These are phyloP conservation scores for Solenopsis invicta DNA, from an alignment of 1,140 invertebrate genomes.

Conservation along the genomic window DNA sequence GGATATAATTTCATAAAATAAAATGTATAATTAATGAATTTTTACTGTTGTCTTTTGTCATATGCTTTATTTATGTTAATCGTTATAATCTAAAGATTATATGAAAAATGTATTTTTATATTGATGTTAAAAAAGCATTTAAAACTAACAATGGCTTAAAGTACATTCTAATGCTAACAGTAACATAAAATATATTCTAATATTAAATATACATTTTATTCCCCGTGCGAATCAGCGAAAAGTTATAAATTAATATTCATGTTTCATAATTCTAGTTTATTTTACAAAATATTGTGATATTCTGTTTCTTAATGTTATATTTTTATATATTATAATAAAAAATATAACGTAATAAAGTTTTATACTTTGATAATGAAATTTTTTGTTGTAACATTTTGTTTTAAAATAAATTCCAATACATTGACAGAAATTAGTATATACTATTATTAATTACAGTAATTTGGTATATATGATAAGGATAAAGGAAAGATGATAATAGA, in stretches of 20 bases:
- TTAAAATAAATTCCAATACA: not conserved
- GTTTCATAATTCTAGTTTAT: not conserved
- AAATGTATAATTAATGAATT: not conserved
- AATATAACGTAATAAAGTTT: slow-evolving; percentile 48
- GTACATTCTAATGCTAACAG: not conserved
- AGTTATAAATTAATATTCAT: not conserved
- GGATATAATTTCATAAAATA: not conserved
- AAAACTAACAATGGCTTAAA: too few relatives aligned
- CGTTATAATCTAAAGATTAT: not conserved
- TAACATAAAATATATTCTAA: not conserved
- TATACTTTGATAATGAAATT: slow-evolving; percentile 51
- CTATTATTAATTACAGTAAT: not conserved
- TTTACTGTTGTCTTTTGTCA: not conserved
- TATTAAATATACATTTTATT: not conserved
- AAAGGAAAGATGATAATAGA: too few relatives aligned
- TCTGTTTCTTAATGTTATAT: slow-evolving; percentile 55
- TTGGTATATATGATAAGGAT: not conserved
- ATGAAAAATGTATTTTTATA: not conserved
- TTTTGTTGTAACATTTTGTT: slow-evolving; percentile 15
- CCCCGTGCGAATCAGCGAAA: not conserved
- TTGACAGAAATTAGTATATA: not conserved
- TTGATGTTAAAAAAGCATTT: too few relatives aligned
- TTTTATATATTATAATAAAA: slow-evolving; percentile 77
- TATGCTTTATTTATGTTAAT: not conserved
- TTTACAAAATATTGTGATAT: slow-evolving; percentile 27